Base-by-base conservation (phyloP, 2,888 invertebrate species). In the Sturmia bella region DNA sequence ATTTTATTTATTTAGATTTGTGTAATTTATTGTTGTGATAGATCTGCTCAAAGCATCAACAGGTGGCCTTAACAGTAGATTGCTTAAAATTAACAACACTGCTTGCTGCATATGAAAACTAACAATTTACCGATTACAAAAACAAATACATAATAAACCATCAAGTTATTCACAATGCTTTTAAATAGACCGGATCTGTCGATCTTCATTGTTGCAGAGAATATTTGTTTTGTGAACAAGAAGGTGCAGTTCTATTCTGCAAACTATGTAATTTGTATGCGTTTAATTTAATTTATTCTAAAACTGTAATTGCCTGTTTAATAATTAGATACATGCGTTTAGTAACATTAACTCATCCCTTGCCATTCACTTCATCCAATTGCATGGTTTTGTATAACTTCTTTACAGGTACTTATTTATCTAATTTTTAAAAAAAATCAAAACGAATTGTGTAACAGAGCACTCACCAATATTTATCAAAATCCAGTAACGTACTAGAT, bases 151-250 rank as follows among this genome's bases (percentile, higher is more conserved):
- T 13, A 63, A 64, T 48, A 32, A 64, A 74, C 11, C 24, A 19
- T 5, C 43, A 79, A 32, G 61, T 69, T 68, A 24, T 21, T 63
- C 17, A 27, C 17, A 50, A 39, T 52, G 43, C 43, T n/a, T 61
- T 24, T 45, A 81, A 76, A 57, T 81, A 45, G 77, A 81, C 77
- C 81, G 81, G 81, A 81, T 74, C 78, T 81, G 81, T 78, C 78
- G 73, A 81, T 81, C 81, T 74, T 81, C 73, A 81, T 81, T 74
- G 63, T 57, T 63, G 21, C 12, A 37, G 17, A 21, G 27, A 73
- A 81, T 59, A 54, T 70, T 66, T 66, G 17, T 61, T 52, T 45
- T 6, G 12, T 15, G 12, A 21, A 39, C 19, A 15, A 45, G 24
- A 59, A 52, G 17, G 13, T 73, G 39, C 2, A 41, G 57, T 11